These are phyloP conservation scores for Heptranchias perlo DNA, from an alignment of 2,113 vertebrate species.

Conservation along the genomic window DNA sequence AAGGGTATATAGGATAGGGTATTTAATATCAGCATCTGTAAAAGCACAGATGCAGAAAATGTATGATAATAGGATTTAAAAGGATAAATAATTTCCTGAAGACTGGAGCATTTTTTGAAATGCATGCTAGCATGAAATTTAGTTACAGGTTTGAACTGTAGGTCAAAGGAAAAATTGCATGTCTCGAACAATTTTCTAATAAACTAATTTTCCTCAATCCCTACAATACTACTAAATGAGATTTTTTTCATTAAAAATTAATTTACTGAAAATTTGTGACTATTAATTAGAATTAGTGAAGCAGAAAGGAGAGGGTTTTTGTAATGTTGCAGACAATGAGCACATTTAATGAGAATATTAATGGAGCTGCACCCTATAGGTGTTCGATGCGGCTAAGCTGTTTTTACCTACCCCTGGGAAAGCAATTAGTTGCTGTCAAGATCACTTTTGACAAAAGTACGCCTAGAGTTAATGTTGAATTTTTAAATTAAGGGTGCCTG, in stretches of 20 bases:
- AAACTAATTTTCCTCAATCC: background rate
- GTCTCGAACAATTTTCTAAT: background rate
- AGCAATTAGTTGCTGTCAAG: background rate
- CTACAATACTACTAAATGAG: background rate
- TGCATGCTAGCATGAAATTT: background rate
- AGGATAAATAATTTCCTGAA: constrained; percentile 10
- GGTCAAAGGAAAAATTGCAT: background rate
- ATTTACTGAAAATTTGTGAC: constrained; percentile 14
- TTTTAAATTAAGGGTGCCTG: background rate
- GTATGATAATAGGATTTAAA: background rate
- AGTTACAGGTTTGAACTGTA: background rate
- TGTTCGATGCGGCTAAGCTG: background rate
- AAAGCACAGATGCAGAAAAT: constrained; percentile 3
- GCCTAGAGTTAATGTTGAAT: background rate
- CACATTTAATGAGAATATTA: constrained; percentile 25
- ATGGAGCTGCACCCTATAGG: background rate
- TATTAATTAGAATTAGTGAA: constrained; percentile 32
- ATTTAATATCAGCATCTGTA: background rate
- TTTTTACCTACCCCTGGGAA: background rate
- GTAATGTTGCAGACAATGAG: constrained; percentile 3
- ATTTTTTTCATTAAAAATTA: constrained; percentile 29
- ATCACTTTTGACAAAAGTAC: background rate
- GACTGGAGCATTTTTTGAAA: background rate
- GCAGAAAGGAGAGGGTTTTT: background rate
- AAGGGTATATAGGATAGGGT: background rate